Evolutionary conservation across 2,888 invertebrate species (phyloP), one percentile per base, ranked within the genome.

Genomic region (Rhodophaea formosa): DNA sequence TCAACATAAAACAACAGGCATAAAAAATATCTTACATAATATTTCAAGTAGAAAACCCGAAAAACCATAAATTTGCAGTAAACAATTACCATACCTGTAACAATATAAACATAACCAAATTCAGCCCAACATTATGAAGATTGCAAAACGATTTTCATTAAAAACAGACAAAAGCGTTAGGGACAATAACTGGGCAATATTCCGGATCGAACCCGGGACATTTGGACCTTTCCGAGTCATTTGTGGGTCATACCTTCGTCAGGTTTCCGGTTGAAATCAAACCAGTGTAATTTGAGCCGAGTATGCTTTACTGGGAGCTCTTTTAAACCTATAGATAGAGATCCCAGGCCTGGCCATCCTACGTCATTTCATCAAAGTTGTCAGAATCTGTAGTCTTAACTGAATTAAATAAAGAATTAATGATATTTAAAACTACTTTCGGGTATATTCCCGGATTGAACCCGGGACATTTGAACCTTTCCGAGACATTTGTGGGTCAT

Each of bases 201-300:
- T n/a, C 30, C 30, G 14, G 15, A 15, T 32, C 46, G 23, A 23
- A 23, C 30, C 15, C 8, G 49, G 30, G 15, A 39, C n/a, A 16
- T 49, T 32, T 16, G 32, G 49, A 32, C 49, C 49, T 49, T 49
- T 49, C 32, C 49, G 49, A 15, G 32, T 49, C 49, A 49, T 49
- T 49, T 49, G 49, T 29, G 47, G 47, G 51, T 35, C 15, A 32
- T 17, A 51, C 51, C 51, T 51, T 51, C 51, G 51, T 51, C 51
- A 35, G 16, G 16, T 35, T 51, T 51, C 17, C 15, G 35, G 35
- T 39, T 51, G 17, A 17, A 17, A 16, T 47, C 12, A 29, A 30
- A 47, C 47, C 47, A 47, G 29, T 30, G 29, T 30, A 30, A 7
- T 47, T 30, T 29, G 47, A 12, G 7, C 46, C 29, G 30, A 14